phyloP scores from a whole-genome alignment of 2,797 vertebrate genomes.

The Spatula versicolor region DNA sequence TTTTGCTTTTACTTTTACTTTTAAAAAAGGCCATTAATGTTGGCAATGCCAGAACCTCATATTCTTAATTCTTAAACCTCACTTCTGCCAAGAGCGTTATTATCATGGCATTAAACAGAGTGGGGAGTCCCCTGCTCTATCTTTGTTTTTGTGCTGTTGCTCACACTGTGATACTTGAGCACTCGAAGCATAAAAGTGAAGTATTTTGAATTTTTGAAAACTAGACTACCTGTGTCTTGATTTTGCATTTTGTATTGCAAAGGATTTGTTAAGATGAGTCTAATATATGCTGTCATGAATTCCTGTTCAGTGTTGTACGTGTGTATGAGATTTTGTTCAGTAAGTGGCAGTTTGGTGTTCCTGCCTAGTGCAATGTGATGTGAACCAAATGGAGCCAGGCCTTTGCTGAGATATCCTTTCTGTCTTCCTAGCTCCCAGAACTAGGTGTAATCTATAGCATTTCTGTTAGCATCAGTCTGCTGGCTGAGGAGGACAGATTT shows the following conservation, averaged over 20 bases:
- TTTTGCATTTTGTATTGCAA: neutral
- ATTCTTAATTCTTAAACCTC: neutral
- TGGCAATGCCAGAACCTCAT: neutral
- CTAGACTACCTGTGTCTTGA: neutral
- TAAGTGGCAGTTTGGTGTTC: neutral
- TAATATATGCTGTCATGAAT: neutral
- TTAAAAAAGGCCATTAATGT: neutral
- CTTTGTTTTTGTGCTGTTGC: neutral
- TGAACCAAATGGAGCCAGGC: neutral
- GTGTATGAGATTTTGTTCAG: neutral
- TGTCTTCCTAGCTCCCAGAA: neutral
- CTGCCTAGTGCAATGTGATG: neutral
- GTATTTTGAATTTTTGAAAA: neutral
- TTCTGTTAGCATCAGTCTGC: neutral
- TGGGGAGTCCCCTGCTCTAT: neutral
- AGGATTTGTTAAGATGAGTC: neutral
- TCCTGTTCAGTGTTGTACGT: neutral
- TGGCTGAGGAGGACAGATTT: neutral
- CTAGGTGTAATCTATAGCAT: neutral
- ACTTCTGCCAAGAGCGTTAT: neutral
- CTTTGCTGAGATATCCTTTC: neutral
- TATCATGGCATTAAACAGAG: neutral
- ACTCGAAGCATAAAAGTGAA: neutral
- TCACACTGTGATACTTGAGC: neutral
- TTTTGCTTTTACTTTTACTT: neutral